Evolutionary conservation across 2,113 vertebrate genomes (phyloP).

Genomic region (Cricetomys ansorgei): DNA sequence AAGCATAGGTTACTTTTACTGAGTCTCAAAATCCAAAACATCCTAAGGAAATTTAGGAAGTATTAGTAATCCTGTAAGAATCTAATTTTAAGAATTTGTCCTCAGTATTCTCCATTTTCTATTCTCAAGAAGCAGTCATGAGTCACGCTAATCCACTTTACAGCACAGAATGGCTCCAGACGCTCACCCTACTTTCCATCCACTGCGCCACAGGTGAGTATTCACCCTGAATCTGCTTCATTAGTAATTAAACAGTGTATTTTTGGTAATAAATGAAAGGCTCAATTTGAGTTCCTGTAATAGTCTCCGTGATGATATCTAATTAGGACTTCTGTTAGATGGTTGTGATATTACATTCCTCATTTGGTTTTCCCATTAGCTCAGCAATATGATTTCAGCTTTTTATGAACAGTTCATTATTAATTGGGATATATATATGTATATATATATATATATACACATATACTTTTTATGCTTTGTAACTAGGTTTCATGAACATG

Average conservation of each 20-base stretch:
- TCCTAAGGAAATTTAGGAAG: not conserved
- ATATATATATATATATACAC: not conserved
- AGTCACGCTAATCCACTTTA: not conserved
- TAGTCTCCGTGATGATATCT: constrained; percentile 56
- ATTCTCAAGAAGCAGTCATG: not conserved
- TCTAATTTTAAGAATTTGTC: not conserved
- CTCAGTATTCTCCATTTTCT: not conserved
- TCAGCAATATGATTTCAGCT: constrained; percentile 29
- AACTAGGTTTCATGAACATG: constrained; percentile 6
- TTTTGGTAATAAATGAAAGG: constrained; percentile 67
- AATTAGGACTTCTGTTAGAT: constrained; percentile 70
- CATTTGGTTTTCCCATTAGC: constrained; percentile 60
- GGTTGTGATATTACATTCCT: constrained; percentile 34
- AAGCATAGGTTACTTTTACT: not conserved
- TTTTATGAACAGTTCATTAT: constrained; percentile 61
- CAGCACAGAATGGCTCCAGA: no score
- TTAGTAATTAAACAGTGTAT: constrained; percentile 58
- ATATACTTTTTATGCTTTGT: not conserved
- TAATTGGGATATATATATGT: not conserved
- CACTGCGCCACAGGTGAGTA: not conserved
- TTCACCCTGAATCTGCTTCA: constrained; percentile 5
- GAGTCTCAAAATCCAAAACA: not conserved
- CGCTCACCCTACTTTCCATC: not conserved
- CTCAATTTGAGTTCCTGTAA: constrained; percentile 65
- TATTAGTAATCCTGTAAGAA: not conserved